Evolutionary conservation across 2,113 vertebrate species (phyloP).

Genomic region (Phrynocephalus versicolor): DNA sequence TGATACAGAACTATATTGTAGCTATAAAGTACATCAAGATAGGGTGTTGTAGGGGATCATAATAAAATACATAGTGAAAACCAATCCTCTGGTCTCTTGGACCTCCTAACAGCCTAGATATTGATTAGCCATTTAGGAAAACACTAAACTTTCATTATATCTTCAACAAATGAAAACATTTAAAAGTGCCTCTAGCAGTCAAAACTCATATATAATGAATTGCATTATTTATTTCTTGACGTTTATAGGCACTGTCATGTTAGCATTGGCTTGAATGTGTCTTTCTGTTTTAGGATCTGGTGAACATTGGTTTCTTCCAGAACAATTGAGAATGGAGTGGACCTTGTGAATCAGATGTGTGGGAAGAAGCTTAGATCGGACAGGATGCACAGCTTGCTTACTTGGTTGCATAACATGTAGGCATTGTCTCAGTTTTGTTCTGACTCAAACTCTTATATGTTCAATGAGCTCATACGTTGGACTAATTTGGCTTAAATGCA

Average conservation of each 20-base stretch:
- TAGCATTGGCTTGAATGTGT: neutral
- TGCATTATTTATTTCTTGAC: neutral
- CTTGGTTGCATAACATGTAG: neutral
- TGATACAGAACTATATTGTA: constrained; percentile 13
- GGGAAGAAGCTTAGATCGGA: neutral
- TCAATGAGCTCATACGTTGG: neutral
- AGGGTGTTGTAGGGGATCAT: constrained; percentile 5
- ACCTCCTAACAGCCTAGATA: neutral
- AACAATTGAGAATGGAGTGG: neutral
- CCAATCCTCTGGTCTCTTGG: constrained; percentile 2
- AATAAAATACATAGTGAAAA: constrained; percentile 12
- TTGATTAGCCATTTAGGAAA: constrained; percentile 33
- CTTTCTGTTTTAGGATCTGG: neutral
- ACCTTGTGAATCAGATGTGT: neutral
- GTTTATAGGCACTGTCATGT: neutral
- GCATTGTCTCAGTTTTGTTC: neutral
- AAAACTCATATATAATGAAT: neutral
- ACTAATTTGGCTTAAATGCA: neutral
- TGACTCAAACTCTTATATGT: neutral
- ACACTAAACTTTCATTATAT: constrained; percentile 12
- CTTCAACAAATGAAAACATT: constrained; percentile 15
- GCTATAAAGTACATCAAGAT: constrained; percentile 14
- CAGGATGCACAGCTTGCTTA: neutral
- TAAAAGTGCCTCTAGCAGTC: constrained; percentile 5
- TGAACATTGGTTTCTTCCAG: neutral